Evolutionary conservation across 2,888 invertebrate genomes (phyloP).

Genomic region (Eurois occulta): DNA sequence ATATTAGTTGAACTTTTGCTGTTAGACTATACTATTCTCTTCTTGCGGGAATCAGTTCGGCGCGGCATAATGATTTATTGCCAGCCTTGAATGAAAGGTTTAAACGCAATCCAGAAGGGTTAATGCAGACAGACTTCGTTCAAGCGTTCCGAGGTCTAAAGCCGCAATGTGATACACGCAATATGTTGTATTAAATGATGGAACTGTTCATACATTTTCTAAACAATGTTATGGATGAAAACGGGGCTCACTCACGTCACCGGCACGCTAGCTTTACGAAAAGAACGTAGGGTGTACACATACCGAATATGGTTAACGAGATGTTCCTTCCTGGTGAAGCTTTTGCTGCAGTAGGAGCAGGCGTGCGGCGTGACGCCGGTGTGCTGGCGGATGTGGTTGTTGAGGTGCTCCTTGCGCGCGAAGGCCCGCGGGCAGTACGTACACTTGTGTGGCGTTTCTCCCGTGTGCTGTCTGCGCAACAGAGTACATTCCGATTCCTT

Average conservation of each 20-base stretch:
- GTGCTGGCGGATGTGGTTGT: slow-evolving; percentile 95
- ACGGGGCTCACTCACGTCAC: slow-evolving; percentile 1
- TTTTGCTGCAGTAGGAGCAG: slow-evolving; percentile 93
- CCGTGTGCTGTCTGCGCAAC: slow-evolving; percentile 93
- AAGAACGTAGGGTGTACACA: slow-evolving; percentile 37
- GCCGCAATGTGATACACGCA: slow-evolving; percentile 1
- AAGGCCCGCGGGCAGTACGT: slow-evolving; percentile 90
- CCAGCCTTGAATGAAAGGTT: slow-evolving; percentile 22
- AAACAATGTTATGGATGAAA: slow-evolving; percentile 10
- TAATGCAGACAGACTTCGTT: slow-evolving; percentile 57
- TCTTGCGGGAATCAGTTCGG: slow-evolving; percentile 20
- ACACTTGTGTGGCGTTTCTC: slow-evolving; percentile 95
- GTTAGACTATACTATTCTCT: slow-evolving; percentile 18
- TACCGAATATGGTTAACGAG: slow-evolving; percentile 92
- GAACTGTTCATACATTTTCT: slow-evolving; percentile 6
- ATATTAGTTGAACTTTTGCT: slow-evolving; percentile 1
- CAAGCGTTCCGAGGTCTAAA: slow-evolving; percentile 49
- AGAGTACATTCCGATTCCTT: slow-evolving; percentile 88
- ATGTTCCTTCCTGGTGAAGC: slow-evolving; percentile 93
- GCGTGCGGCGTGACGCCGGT: slow-evolving; percentile 93
- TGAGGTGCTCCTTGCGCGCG: slow-evolving; percentile 96
- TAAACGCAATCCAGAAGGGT: slow-evolving; percentile 21
- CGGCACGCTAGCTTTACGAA: slow-evolving; percentile 5
- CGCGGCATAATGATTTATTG: slow-evolving; percentile 25
- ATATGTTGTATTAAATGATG: slow-evolving; percentile 3